Percentiles rank a stretch among this genome's conserved stretches.
phyloP scores from a whole-genome alignment of 2,797 vertebrate genomes.

The Columba guinea region DNA sequence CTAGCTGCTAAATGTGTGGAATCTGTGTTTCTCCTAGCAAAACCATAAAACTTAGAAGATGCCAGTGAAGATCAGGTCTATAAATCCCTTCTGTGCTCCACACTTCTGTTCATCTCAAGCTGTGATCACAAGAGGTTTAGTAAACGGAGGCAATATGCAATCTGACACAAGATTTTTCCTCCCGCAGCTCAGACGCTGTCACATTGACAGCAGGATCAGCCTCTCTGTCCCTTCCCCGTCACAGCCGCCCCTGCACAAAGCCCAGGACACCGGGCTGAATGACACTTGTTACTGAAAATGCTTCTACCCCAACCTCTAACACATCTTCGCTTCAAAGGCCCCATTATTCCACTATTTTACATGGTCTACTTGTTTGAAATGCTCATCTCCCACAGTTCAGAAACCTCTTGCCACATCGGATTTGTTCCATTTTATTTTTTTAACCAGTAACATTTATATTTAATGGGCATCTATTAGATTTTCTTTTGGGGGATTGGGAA shows the following conservation, averaged over 20 bases:
- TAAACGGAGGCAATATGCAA: conserved; percentile 22
- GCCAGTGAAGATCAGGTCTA: not conserved
- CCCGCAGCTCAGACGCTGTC: not conserved
- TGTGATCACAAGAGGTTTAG: conserved; percentile 26
- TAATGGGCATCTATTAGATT: not conserved
- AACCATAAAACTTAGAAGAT: not conserved
- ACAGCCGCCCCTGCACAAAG: not conserved
- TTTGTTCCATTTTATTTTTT: not conserved
- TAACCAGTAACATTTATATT: conserved; percentile 3
- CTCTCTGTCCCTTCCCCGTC: not conserved
- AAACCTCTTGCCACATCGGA: not conserved
- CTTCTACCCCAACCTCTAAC: not conserved
- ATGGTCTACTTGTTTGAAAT: not conserved
- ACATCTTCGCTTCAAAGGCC: not conserved
- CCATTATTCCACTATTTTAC: not conserved
- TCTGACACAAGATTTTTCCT: conserved; percentile 6
- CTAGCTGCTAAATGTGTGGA: not conserved
- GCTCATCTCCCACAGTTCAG: not conserved
- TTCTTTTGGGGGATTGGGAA: not conserved
- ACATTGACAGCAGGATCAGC: not conserved
- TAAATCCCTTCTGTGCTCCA: not conserved
- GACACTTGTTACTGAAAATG: not conserved
- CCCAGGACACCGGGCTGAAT: not conserved
- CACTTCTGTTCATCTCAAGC: not conserved
- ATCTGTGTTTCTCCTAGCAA: conserved; percentile 23